Base-by-base conservation (phyloP, 2,113 vertebrate species). In the Mormoops blainvillei region DNA sequence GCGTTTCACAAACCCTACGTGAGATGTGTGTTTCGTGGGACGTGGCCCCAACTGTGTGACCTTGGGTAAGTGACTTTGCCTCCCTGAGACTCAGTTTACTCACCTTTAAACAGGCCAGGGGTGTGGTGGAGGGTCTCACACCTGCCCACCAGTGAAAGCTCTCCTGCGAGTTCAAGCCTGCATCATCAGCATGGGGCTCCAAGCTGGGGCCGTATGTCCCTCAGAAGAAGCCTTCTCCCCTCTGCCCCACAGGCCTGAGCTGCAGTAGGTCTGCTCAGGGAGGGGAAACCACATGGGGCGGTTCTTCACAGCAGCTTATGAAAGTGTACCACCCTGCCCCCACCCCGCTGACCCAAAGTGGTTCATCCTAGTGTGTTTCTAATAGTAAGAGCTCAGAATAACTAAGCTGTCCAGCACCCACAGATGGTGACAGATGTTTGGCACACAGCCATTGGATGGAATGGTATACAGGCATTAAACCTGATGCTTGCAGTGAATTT, bases 361-460 rank as follows among this genome's bases (percentile, higher is more conserved):
- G 15, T 28, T 52, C 28, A 14, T 14, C 4, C 19, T 4, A 24
- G 20, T 0, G 0, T 5, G 6, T 65, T 67, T 61, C 63, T 12
- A 41, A 56, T 0, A 12, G 43, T 22, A 36, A 90, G 61, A 67
- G 50, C n/a, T 38, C 38, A 83, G 61, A 48, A 48, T 14, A 48
- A 58, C 50, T n/a, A 14, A 74, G 9, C 3, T 0, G 7, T 31
- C 80, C 28, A 28, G 31, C 43, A 5, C 15, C 18, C 0, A 12
- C 14, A 19, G 41, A 6, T 4, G 3, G 19, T 14, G 11, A n/a
- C 2, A 2, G 1, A 8, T 0, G 0, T 38, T 36, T 12, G 12
- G 20, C 10, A 14, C 6, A 11, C 6, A 9, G 18, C 33, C n/a
- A 18, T 33, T 20, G 9, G 4, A 1, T 20, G 52, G 78, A 36